Conservation (phyloP, 2,113 vertebrate species). For the Erythrolamprus reginae region DNA sequence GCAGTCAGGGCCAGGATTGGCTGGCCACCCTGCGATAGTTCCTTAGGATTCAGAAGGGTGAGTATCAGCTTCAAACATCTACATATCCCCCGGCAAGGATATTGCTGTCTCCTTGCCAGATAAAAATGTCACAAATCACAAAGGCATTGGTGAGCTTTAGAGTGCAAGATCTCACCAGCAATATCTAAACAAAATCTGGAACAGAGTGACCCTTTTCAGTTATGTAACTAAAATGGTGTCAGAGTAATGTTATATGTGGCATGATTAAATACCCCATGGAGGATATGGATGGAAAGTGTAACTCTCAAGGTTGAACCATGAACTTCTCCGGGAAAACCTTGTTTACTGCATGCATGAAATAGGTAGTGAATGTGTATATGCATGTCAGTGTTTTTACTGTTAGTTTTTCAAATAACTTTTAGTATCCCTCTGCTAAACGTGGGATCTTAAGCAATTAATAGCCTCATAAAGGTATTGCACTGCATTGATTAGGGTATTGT, state of each 20-base stretch:
- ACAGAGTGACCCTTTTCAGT: not conserved
- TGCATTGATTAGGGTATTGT: not conserved
- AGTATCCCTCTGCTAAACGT: not conserved
- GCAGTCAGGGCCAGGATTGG: constrained; percentile 28
- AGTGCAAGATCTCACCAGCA: not conserved
- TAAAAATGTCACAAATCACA: not conserved
- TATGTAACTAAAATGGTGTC: not conserved
- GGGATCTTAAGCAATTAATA: not conserved
- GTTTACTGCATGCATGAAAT: not conserved
- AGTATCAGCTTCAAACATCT: constrained; percentile 6
- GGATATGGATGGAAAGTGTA: not conserved
- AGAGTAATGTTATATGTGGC: not conserved
- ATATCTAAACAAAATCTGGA: not conserved
- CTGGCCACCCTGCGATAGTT: constrained; percentile 4
- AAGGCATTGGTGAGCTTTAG: not conserved
- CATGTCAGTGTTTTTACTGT: not conserved
- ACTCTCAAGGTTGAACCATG: not conserved
- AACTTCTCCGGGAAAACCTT: not conserved
- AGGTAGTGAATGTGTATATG: not conserved
- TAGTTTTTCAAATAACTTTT: not conserved
- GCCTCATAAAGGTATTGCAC: not conserved
- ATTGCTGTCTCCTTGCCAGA: not conserved
- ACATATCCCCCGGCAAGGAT: constrained; percentile 1
- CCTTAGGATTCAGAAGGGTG: constrained; percentile 7
- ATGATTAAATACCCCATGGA: not conserved